Percentiles rank a stretch among this genome's conserved stretches.
These are phyloP conservation scores for Acropora yongei DNA, from an alignment of 64 coral and sea anemone genomes.

Conservation along the genomic window DNA sequence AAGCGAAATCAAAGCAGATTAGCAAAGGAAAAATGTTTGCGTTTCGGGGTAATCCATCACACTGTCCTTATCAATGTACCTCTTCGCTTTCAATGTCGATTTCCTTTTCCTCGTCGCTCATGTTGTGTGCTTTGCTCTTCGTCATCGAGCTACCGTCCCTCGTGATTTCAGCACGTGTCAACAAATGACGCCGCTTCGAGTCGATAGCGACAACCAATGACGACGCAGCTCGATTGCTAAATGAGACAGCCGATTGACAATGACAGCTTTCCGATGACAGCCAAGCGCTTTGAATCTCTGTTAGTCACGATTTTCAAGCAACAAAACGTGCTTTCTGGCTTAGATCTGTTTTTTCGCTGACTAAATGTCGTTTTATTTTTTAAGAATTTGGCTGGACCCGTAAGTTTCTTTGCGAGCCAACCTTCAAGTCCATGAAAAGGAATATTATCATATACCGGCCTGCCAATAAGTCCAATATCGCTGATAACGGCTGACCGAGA, in stretches of 20 bases:
- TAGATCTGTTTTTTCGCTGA: too few relatives aligned
- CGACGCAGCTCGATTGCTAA: slow-evolving; percentile 5
- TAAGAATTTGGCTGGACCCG: too few relatives aligned
- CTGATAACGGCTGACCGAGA: too few relatives aligned
- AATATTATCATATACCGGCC: too few relatives aligned
- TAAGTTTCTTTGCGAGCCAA: too few relatives aligned
- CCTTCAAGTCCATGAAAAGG: too few relatives aligned
- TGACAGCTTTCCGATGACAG: slow-evolving; percentile 11
- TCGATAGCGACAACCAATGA: slow-evolving; percentile 55
- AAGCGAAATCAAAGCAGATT: slow-evolving; percentile 60
- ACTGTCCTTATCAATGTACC: slow-evolving; percentile 73
- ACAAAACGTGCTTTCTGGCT: background rate
- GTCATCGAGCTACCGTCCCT: slow-evolving; percentile 66
- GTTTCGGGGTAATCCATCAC: slow-evolving; percentile 40
- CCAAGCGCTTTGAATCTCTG: background rate
- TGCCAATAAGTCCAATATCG: too few relatives aligned
- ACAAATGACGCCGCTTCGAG: slow-evolving; percentile 5
- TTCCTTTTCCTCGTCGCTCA: slow-evolving; percentile 98
- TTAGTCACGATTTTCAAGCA: background rate
- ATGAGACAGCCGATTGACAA: slow-evolving; percentile 14
- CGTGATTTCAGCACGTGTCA: slow-evolving; percentile 98
- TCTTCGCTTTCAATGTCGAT: slow-evolving; percentile 99
- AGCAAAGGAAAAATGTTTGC: slow-evolving; percentile 47
- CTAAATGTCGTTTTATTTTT: too few relatives aligned
- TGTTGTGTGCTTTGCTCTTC: slow-evolving; percentile 65